Evolutionary conservation across 1,140 invertebrate species (phyloP).

Genomic region (Megalonaias nervosa): DNA sequence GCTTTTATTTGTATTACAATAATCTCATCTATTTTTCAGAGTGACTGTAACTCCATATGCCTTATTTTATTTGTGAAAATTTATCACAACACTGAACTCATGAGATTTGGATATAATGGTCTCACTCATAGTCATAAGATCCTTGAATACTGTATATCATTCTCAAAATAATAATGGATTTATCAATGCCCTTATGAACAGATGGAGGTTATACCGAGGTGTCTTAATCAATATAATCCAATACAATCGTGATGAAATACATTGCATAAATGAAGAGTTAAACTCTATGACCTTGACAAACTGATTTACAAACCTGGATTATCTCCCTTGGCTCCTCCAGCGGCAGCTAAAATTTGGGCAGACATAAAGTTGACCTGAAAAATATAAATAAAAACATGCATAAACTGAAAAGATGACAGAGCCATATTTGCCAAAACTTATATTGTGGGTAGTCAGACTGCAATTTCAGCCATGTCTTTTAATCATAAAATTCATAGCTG

Average conservation of each 20-base stretch:
- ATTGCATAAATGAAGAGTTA: neutral
- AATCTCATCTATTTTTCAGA: too few relatives aligned
- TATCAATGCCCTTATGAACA: too few relatives aligned
- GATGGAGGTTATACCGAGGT: too few relatives aligned
- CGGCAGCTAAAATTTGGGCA: conserved; percentile 91
- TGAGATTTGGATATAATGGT: too few relatives aligned
- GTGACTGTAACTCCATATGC: too few relatives aligned
- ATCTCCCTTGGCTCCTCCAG: conserved; percentile 45
- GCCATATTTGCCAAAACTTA: neutral
- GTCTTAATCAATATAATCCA: too few relatives aligned
- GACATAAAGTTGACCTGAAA: conserved; percentile 90
- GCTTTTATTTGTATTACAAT: too few relatives aligned
- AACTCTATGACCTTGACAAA: neutral
- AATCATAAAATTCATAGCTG: neutral
- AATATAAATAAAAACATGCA: conserved; percentile 12
- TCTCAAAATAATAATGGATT: too few relatives aligned
- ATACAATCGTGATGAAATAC: neutral
- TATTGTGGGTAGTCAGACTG: neutral
- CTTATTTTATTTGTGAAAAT: too few relatives aligned
- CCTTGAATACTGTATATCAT: too few relatives aligned
- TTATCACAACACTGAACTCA: too few relatives aligned
- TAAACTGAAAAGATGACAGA: neutral
- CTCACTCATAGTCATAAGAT: too few relatives aligned
- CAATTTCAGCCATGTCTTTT: neutral
- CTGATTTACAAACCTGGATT: conserved; percentile 35